These are phyloP conservation scores for Spea multiplicata DNA, from an alignment of 2,113 vertebrate species.

Conservation along the genomic window DNA sequence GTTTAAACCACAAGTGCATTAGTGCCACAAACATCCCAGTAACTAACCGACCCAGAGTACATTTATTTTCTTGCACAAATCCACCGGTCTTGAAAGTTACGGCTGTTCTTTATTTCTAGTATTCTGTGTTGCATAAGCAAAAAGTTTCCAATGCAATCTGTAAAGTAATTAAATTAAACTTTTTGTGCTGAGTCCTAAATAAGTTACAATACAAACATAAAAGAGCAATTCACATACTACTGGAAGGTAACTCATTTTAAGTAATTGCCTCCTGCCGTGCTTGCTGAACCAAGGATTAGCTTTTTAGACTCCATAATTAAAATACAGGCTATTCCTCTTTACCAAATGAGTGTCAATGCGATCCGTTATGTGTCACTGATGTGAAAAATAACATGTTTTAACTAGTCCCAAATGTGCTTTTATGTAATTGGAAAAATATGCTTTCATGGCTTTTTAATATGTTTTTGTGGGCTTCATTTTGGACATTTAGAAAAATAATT, in stretches of 20 bases:
- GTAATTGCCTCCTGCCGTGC: conserved; percentile 44
- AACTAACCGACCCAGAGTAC: too few species aligned
- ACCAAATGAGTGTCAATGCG: conserved; percentile 23
- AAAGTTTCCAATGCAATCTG: conserved; percentile 15
- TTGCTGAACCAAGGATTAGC: conserved; percentile 28
- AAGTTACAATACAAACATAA: conserved; percentile 34
- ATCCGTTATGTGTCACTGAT: conserved; percentile 29
- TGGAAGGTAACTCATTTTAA: conserved; percentile 44
- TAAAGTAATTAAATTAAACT: conserved; percentile 38
- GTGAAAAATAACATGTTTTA: conserved; percentile 9
- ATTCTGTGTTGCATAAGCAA: conserved; percentile 14
- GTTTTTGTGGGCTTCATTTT: neutral
- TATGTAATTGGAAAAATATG: conserved; percentile 19
- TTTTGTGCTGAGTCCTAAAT: conserved; percentile 38
- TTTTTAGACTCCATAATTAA: conserved; percentile 27
- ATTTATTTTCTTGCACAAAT: too few species aligned
- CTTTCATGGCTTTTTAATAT: conserved; percentile 13
- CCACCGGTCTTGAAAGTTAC: too few species aligned
- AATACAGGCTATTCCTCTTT: conserved; percentile 26
- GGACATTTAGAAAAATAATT: conserved; percentile 15
- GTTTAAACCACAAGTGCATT: too few species aligned
- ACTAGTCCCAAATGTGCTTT: conserved; percentile 18
- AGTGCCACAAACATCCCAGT: too few species aligned
- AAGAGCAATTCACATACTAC: conserved; percentile 28
- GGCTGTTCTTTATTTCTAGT: too few species aligned